Base-by-base conservation (phyloP, 2,797 vertebrate species). In the Steatocranus sp. region DNA sequence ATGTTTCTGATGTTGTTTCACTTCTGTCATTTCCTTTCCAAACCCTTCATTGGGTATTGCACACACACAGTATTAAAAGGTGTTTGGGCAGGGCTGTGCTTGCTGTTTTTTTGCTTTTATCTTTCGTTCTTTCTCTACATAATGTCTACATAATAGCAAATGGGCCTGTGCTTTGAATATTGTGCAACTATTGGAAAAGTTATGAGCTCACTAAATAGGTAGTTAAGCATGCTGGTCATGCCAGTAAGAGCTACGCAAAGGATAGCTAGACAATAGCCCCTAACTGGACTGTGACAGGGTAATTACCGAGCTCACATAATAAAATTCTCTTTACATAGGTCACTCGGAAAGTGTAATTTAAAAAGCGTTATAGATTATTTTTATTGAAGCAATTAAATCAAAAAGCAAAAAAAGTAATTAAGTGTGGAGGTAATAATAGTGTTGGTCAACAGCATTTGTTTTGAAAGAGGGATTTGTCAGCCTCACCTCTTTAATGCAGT, bases 331-430 rank as follows among this genome's bases (percentile, higher is more conserved):
- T 97, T 97, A 97, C 97, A 98, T 97, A 98, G 98, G 98, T 99
- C 98, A 98, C 95, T 97, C 96, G 96, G 96, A 97, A 98, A 97
- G 97, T 97, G 96, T 98, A 99, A 99, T 99, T 99, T 98, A 98
- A 98, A 99, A 97, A 97, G 97, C 97, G 97, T 98, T 98, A 98
- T 98, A 97, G 97, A 97, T 97, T 96, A 97, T 97, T 98, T 99
- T 98, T 98, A 98, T 98, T 97, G 97, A 97, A 96, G 98, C 97
- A 97, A 99, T 99, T 99, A 99, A 98, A 99, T 97, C 97, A 97
- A 98, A 99, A 98, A 98, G 96, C 95, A 90, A 97, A 97, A 97
- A 97, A 98, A 95, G 97, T 95, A 97, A 99, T 97, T 98, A 98
- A 97, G 96, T 96, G 94, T 95, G 79, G 96, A 97, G 96, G 97